Percentiles rank a stretch among this genome's conserved stretches.
Evolutionary conservation across 2,888 invertebrate species (phyloP).

Genomic region (Oscheius sp.): DNA sequence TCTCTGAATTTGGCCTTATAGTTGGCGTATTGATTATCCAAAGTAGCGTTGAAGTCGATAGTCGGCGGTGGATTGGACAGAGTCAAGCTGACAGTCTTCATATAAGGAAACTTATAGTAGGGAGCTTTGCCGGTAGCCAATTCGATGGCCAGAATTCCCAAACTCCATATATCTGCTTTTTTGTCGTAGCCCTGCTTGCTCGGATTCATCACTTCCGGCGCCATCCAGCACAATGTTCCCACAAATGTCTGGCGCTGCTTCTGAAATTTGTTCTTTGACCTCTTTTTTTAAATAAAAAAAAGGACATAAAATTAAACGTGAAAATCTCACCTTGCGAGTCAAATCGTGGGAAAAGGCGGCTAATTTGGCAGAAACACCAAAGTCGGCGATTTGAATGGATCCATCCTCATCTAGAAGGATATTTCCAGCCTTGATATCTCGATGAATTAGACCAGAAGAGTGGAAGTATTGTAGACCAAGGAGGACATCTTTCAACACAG

Average conservation of each 20-base stretch:
- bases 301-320: too few species aligned
- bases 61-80: conserved; percentile 81
- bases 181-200: conserved; percentile 90
- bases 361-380: conserved; percentile 87
- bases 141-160: conserved; percentile 96
- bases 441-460: conserved; percentile 96
- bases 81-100: neutral
- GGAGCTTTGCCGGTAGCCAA: conserved; percentile 98
- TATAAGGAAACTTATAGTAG: conserved; percentile 94
- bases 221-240: conserved; percentile 80
- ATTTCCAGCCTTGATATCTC: conserved; percentile 86
- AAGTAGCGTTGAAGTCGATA: conserved; percentile 90
- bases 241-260: conserved; percentile 96
- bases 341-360: conserved; percentile 87
- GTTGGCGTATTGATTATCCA: conserved; percentile 92
- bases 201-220: conserved; percentile 97
- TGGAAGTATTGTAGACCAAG: conserved; percentile 75
- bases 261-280: too few species aligned
- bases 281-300: too few species aligned
- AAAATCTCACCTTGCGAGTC: too few species aligned
- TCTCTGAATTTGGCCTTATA: conserved; percentile 91
- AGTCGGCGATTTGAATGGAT: conserved; percentile 96
- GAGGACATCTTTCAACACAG: conserved; percentile 85
- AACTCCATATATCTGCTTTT: conserved; percentile 87
- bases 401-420: conserved; percentile 95